A percentile compares a stretch with the other conserved stretches of the same genome.
These are phyloP conservation scores for Pleuronectes platessa DNA, from an alignment of 2,113 vertebrate species.

Conservation along the genomic window DNA sequence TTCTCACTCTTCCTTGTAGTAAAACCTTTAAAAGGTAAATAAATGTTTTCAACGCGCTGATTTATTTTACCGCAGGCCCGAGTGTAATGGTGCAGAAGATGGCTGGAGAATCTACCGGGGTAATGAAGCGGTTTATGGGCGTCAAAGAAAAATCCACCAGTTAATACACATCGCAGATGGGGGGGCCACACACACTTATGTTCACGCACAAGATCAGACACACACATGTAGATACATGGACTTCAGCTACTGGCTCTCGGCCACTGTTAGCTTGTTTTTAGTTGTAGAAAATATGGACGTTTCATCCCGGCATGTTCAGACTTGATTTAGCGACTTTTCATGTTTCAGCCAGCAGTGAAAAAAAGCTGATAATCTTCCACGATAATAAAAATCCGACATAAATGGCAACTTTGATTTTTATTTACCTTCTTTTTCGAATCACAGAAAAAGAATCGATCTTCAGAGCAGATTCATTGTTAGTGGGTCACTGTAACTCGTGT, in stretches of 20 bases:
- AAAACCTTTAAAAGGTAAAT: background rate
- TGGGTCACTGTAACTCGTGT: background rate
- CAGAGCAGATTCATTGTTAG: background rate
- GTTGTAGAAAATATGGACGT: constrained; percentile 33
- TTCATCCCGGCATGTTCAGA: constrained; percentile 18
- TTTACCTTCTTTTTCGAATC: background rate
- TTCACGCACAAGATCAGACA: background rate
- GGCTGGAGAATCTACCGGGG: constrained; percentile 16
- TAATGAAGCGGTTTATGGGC: constrained; percentile 51
- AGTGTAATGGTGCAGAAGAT: constrained; percentile 23
- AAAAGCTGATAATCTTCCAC: background rate
- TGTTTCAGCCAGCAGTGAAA: background rate
- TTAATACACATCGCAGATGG: constrained; percentile 56
- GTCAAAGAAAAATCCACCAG: constrained; percentile 56
- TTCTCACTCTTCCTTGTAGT: no score
- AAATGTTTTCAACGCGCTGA: background rate
- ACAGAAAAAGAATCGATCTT: background rate
- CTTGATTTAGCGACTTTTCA: constrained; percentile 10
- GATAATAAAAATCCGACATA: background rate
- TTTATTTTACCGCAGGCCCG: constrained; percentile 1
- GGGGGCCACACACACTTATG: constrained; percentile 1
- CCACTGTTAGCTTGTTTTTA: background rate
- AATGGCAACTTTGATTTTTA: background rate
- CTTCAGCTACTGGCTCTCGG: background rate
- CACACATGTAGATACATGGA: background rate